Conservation (phyloP, 2,888 invertebrate species). For the Heliconius ethilla region DNA sequence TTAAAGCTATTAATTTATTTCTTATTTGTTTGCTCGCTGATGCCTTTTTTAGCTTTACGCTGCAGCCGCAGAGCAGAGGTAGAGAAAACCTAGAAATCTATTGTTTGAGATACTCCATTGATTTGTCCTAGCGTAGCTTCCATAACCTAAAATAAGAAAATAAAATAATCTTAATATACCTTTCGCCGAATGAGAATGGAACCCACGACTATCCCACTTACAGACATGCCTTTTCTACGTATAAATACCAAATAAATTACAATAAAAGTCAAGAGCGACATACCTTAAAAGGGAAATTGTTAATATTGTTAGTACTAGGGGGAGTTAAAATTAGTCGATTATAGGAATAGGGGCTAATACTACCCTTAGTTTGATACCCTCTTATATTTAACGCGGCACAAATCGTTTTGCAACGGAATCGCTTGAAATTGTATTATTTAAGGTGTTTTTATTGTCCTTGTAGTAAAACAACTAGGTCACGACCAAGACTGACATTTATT, state of each 20-base stretch:
- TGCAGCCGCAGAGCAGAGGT: too few species aligned
- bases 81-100: too few species aligned
- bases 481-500: too few species aligned
- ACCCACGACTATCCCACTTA: background rate
- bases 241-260: conserved; percentile 10
- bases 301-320: conserved; percentile 9
- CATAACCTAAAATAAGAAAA: too few species aligned
- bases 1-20: too few species aligned
- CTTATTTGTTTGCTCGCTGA: too few species aligned
- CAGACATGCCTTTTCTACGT: background rate
- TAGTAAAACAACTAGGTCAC: too few species aligned
- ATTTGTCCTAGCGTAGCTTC: too few species aligned
- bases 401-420: conserved; percentile 5
- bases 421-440: background rate
- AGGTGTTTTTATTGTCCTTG: background rate
- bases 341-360: background rate
- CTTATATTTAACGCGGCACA: background rate
- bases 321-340: background rate
- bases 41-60: too few species aligned
- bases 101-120: too few species aligned
- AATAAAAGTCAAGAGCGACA: conserved; percentile 1
- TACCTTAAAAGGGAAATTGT: background rate
- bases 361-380: background rate
- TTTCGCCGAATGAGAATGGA: background rate
- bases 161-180: background rate